A percentile compares a stretch with the other conserved stretches of the same genome.
phyloP scores from a whole-genome alignment of 2,888 invertebrate genomes.

The Lasioglossum villosulum region DNA sequence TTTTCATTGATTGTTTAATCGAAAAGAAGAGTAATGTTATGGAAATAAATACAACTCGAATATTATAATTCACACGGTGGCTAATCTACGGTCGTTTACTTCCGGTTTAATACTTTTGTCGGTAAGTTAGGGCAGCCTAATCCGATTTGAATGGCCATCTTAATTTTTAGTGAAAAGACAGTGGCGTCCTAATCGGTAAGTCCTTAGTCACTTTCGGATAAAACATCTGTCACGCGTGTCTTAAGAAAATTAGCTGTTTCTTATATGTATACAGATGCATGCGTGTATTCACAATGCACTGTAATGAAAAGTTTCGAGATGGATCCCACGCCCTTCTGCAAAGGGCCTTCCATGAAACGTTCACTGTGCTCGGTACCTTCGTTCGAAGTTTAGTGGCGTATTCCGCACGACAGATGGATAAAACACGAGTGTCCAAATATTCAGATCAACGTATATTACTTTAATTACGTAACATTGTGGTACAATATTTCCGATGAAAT shows the following conservation, averaged over 20 bases:
- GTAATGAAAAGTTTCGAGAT: background rate
- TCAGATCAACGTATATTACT: background rate
- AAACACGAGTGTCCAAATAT: background rate
- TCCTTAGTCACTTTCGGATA: conserved; percentile 34
- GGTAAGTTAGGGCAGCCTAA: conserved; percentile 32
- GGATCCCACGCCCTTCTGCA: background rate
- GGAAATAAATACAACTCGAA: conserved; percentile 26
- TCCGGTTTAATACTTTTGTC: conserved; percentile 35
- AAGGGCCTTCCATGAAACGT: background rate
- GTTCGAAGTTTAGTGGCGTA: background rate
- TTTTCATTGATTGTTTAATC: background rate
- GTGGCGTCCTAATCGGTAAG: conserved; percentile 37
- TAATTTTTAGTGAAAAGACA: conserved; percentile 41
- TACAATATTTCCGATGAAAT: no score
- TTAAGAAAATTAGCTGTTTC: conserved; percentile 21
- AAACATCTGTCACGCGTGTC: conserved; percentile 46
- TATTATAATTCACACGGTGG: background rate
- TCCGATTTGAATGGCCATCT: conserved; percentile 46
- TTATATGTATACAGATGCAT: background rate
- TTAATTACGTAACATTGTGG: background rate
- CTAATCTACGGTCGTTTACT: conserved; percentile 5
- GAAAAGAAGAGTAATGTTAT: conserved; percentile 16
- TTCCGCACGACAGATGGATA: background rate
- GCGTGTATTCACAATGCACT: background rate
- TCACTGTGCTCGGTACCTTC: background rate